phyloP scores from a whole-genome alignment of 1,140 invertebrate genomes.

The Drosophila parabipectinata region DNA sequence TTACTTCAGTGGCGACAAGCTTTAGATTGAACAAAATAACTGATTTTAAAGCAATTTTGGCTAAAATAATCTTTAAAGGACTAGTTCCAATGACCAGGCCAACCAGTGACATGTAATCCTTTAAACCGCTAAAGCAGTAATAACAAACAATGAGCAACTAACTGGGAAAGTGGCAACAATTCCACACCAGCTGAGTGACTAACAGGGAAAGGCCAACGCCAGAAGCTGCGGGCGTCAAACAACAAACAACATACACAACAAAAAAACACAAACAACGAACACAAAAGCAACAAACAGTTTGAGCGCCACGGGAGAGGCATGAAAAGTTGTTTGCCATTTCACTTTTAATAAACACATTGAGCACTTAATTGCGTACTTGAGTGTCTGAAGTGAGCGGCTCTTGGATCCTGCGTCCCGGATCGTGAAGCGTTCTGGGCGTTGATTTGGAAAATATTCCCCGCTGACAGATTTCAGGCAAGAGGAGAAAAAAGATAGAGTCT shows the following conservation, averaged over 20 bases:
- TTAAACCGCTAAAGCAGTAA: constrained; percentile 9
- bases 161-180: constrained; percentile 37
- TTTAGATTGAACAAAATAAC: neutral
- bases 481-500: neutral
- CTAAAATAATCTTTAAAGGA: neutral
- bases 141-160: neutral
- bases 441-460: constrained; percentile 15
- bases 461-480: constrained; percentile 14
- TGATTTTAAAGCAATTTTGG: neutral
- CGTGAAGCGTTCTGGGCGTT: neutral
- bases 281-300: constrained; percentile 23
- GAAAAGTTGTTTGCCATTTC: constrained; percentile 67
- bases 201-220: constrained; percentile 29
- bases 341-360: constrained; percentile 80
- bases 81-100: neutral
- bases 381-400: constrained; percentile 5
- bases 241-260: constrained; percentile 19
- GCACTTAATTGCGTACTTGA: constrained; percentile 68
- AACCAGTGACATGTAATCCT: constrained; percentile 6
- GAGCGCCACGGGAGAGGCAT: constrained; percentile 19
- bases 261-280: constrained; percentile 19
- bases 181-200: constrained; percentile 21
- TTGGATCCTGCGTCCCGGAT: constrained; percentile 4
- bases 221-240: constrained; percentile 26
- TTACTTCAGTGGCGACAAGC: neutral